These are phyloP conservation scores for Sinella curviseta DNA, from an alignment of 1,140 invertebrate genomes.

Conservation along the genomic window DNA sequence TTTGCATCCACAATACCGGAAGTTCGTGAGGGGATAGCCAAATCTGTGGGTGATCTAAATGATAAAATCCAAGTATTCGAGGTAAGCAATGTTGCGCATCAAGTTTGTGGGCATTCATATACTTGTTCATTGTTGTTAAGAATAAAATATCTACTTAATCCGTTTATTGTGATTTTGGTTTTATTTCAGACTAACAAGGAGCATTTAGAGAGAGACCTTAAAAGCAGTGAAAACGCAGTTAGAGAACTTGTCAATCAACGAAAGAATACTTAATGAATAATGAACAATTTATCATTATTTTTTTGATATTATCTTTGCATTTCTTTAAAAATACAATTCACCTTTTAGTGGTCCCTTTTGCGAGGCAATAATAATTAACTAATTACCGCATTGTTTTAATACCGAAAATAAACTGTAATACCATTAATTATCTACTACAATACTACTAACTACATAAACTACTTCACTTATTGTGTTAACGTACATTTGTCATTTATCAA, in stretches of 20 bases:
- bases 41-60: constrained; percentile 62
- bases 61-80: constrained; percentile 74
- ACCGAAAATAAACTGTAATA: too few species aligned
- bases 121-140: neutral
- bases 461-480: too few species aligned
- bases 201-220: constrained; percentile 74
- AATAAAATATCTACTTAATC: neutral
- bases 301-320: too few species aligned
- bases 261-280: constrained; percentile 54
- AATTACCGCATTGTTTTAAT: too few species aligned
- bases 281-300: too few species aligned
- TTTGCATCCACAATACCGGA: constrained; percentile 67
- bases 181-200: constrained; percentile 66
- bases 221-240: constrained; percentile 81
- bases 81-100: too few species aligned
- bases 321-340: too few species aligned
- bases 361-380: too few species aligned
- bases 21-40: constrained; percentile 66
- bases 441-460: too few species aligned
- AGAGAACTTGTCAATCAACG: constrained; percentile 77
- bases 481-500: too few species aligned
- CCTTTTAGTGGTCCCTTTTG: too few species aligned
- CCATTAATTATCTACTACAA: too few species aligned
- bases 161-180: constrained; percentile 34
- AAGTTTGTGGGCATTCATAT: constrained; percentile 24